Percentiles rank a stretch among this genome's conserved stretches.
Conservation (phyloP, 1,140 invertebrate species). For the Brachionus asplanchnoidis region DNA sequence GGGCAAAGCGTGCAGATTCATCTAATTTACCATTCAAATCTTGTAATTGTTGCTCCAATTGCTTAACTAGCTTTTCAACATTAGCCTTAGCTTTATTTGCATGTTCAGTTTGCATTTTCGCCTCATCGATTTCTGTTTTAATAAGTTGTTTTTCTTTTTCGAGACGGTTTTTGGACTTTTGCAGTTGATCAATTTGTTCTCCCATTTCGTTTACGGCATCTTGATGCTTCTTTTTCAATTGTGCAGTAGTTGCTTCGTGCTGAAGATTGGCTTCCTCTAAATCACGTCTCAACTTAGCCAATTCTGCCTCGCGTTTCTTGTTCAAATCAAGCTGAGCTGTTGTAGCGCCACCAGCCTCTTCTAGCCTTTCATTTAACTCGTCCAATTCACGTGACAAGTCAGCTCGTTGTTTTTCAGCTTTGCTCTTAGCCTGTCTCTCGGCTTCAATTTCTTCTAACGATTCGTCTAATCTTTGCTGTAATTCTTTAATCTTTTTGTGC, state of each 20-base stretch:
- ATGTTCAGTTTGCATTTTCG: constrained; percentile 76
- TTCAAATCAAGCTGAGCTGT: constrained; percentile 97
- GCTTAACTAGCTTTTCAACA: constrained; percentile 92
- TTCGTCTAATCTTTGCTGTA: constrained; percentile 77
- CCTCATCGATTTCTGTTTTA: constrained; percentile 88
- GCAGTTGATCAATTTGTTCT: constrained; percentile 97
- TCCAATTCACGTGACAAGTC: constrained; percentile 90
- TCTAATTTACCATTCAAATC: constrained; percentile 75
- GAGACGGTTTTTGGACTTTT: constrained; percentile 86
- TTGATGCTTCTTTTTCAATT: constrained; percentile 96
- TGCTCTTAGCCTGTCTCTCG: constrained; percentile 78
- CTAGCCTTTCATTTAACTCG: constrained; percentile 90
- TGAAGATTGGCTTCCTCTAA: constrained; percentile 97
- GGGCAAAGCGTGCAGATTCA: background rate
- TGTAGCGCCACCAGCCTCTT: constrained; percentile 98
- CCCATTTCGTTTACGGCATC: constrained; percentile 90
- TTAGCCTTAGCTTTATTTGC: constrained; percentile 86
- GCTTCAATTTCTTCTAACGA: constrained; percentile 94
- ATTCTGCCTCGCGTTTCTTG: constrained; percentile 97
- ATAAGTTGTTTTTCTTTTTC: constrained; percentile 54
- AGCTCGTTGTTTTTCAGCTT: constrained; percentile 89
- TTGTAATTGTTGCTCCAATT: constrained; percentile 85
- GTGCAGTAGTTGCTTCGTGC: constrained; percentile 94
- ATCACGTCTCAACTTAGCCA: constrained; percentile 93
- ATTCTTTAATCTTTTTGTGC: constrained; percentile 97